Percentiles rank a stretch among this genome's conserved stretches.
These are phyloP conservation scores for Tautogolabrus adspersus DNA, from an alignment of 2,113 vertebrate species.

Conservation along the genomic window DNA sequence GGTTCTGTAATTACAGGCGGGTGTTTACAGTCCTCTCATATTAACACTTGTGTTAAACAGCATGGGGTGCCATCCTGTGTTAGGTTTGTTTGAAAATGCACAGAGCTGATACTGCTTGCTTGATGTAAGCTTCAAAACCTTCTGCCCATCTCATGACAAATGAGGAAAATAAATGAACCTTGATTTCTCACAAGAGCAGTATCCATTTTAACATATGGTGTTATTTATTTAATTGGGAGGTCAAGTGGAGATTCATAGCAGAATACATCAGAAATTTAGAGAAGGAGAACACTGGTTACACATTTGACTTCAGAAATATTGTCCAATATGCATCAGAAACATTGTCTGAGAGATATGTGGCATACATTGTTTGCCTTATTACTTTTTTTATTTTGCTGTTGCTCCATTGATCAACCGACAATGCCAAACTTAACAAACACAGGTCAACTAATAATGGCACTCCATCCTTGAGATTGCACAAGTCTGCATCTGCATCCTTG, in stretches of 20 bases:
- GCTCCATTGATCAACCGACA: slow-evolving; percentile 10
- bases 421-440: slow-evolving; percentile 53
- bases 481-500: slow-evolving; percentile 43
- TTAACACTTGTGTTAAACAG: slow-evolving; percentile 82
- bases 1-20: slow-evolving; percentile 68
- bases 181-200: not conserved
- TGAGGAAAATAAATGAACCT: not conserved
- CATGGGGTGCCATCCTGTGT: slow-evolving; percentile 69
- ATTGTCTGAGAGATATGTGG: not conserved
- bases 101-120: not conserved
- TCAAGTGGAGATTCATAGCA: slow-evolving; percentile 11
- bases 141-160: not conserved
- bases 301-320: slow-evolving; percentile 1
- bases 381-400: slow-evolving; percentile 17
- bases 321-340: slow-evolving; percentile 19
- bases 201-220: not conserved
- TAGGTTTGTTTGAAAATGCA: slow-evolving; percentile 22
- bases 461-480: slow-evolving; percentile 70
- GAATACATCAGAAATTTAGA: not conserved
- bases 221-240: slow-evolving; percentile 31
- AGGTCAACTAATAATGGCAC: slow-evolving; percentile 70
- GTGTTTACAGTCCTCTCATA: slow-evolving; percentile 81
- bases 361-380: slow-evolving; percentile 4
- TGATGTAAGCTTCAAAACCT: slow-evolving; percentile 16
- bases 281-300: not conserved